Evolutionary conservation across 2,888 invertebrate genomes (phyloP).

Genomic region (Brenthis ino): DNA sequence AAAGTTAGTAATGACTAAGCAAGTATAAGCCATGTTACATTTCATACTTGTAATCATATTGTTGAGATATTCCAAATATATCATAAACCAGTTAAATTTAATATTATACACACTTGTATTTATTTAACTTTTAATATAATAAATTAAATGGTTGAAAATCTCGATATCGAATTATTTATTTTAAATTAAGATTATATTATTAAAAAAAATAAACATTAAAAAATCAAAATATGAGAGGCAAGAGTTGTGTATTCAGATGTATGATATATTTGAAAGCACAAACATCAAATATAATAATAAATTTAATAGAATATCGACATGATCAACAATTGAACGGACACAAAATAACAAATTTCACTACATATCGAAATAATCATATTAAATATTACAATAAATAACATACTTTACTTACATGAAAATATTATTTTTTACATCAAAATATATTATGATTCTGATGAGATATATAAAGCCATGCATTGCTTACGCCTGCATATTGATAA

Average conservation of each 20-base stretch:
- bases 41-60: not conserved
- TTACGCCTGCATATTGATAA: not conserved
- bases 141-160: no score
- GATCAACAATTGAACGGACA: conserved; percentile 40
- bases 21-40: not conserved
- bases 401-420: conserved; percentile 33
- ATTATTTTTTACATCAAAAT: conserved; percentile 23
- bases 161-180: not conserved
- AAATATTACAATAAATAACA: conserved; percentile 33
- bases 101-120: no score
- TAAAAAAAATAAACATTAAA: not conserved
- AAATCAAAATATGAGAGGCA: no score
- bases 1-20: not conserved
- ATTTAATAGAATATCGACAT: conserved; percentile 43
- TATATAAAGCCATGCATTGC: not conserved
- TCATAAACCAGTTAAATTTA: not conserved
- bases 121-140: no score
- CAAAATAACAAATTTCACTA: conserved; percentile 39
- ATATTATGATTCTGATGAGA: not conserved
- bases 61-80: not conserved
- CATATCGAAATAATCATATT: conserved; percentile 28
- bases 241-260: not conserved
- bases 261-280: conserved; percentile 26
- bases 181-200: not conserved
- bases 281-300: conserved; percentile 30